These are phyloP conservation scores for Hirtodrosophila alboralis DNA, from an alignment of 2,888 invertebrate genomes.

Conservation along the genomic window DNA sequence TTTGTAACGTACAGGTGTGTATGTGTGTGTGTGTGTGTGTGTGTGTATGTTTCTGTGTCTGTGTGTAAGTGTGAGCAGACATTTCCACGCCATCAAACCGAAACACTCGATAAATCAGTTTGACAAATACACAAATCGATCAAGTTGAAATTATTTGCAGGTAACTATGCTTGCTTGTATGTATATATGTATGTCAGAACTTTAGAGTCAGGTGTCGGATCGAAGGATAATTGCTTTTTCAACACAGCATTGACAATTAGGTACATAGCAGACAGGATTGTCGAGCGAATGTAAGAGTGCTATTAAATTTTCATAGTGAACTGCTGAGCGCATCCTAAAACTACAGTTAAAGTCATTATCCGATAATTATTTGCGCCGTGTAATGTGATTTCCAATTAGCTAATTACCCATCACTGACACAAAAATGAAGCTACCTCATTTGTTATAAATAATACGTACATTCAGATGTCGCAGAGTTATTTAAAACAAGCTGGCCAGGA, in stretches of 20 bases:
- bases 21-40: constrained; percentile 11
- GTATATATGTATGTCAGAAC: too few relatives aligned
- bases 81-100: constrained; percentile 67
- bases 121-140: constrained; percentile 70
- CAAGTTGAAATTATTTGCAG: constrained; percentile 53
- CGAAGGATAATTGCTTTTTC: constrained; percentile 13
- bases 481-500: too few relatives aligned
- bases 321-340: constrained; percentile 9
- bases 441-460: neutral
- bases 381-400: constrained; percentile 34
- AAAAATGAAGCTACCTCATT: constrained; percentile 9
- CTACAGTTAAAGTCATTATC: constrained; percentile 3
- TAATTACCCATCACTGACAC: constrained; percentile 19
- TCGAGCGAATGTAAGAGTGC: neutral
- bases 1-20: neutral
- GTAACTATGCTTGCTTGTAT: constrained; percentile 23
- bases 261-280: too few relatives aligned
- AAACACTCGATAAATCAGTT: constrained; percentile 71
- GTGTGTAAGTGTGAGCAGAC: constrained; percentile 38
- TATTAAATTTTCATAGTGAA: constrained; percentile 10
- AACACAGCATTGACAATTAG: neutral
- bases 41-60: too few relatives aligned
- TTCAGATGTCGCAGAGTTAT: constrained; percentile 18
- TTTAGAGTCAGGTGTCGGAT: neutral
- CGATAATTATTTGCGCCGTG: constrained; percentile 23